These are phyloP conservation scores for Phocoena sinus DNA, from an alignment of 2,113 vertebrate genomes.

Conservation along the genomic window DNA sequence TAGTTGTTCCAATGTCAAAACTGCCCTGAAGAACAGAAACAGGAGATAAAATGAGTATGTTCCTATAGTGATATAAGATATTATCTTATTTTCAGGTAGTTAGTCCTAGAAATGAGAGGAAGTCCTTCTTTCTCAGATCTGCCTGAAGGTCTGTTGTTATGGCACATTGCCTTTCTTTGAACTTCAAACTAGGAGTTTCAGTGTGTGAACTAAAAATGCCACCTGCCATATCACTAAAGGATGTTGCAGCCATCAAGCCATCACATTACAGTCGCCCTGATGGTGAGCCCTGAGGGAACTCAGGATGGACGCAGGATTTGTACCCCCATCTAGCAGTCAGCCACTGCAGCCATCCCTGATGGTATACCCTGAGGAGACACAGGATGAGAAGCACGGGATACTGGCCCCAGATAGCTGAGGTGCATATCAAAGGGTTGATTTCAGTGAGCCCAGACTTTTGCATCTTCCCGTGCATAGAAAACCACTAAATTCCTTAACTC, in stretches of 20 bases:
- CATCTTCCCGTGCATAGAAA: background rate
- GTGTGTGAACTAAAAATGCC: background rate
- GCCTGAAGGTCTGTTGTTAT: background rate
- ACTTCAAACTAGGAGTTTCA: background rate
- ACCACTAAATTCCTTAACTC: background rate
- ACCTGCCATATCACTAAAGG: background rate
- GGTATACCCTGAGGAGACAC: background rate
- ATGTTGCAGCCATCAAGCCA: background rate
- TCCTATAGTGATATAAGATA: background rate
- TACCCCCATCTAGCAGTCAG: background rate
- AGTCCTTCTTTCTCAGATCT: background rate
- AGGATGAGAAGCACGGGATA: background rate
- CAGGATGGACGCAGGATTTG: background rate
- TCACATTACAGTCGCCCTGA: background rate
- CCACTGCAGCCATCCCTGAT: background rate
- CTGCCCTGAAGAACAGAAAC: background rate
- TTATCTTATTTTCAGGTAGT: background rate
- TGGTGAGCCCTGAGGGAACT: background rate
- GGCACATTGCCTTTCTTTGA: background rate
- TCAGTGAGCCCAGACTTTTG: background rate
- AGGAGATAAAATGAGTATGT: background rate
- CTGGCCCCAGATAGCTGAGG: background rate
- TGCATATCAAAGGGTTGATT: background rate
- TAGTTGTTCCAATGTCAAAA: background rate
- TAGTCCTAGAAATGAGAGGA: background rate